Conservation (phyloP, 2,113 vertebrate species). For the Cavia aperea region DNA sequence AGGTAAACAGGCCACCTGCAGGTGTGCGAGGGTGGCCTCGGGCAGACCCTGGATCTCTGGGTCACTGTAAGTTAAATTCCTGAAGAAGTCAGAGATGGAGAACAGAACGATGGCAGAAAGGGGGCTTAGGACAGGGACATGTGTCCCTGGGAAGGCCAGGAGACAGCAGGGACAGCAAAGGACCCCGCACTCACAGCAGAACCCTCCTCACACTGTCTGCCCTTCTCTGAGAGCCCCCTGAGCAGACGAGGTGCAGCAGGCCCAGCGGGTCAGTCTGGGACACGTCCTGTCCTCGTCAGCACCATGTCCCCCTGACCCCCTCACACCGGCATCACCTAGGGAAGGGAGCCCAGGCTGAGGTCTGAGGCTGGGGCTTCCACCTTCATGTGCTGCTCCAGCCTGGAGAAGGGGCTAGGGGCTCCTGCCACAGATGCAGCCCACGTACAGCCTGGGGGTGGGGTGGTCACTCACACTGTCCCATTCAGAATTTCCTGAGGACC, state of each 20-base stretch:
- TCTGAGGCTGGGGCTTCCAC: not conserved
- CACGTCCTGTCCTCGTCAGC: not conserved
- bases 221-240: not conserved
- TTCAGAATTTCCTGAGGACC: not conserved
- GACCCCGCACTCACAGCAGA: not conserved
- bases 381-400: not conserved
- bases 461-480: not conserved
- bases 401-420: not conserved
- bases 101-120: not conserved
- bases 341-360: not conserved
- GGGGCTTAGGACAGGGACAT: not conserved
- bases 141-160: not conserved
- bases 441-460: fast-evolving
- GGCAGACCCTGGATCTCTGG: not conserved
- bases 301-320: too few species aligned
- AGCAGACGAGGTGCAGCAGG: too few species aligned
- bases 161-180: not conserved
- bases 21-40: not conserved
- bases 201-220: not conserved
- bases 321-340: not conserved
- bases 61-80: not conserved
- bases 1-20: not conserved
- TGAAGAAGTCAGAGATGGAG: not conserved
- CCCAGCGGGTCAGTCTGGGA: not conserved
- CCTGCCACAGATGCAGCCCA: fast-evolving